Evolutionary conservation across 2,113 vertebrate species (phyloP).

Genomic region (Festucalex cinctus): DNA sequence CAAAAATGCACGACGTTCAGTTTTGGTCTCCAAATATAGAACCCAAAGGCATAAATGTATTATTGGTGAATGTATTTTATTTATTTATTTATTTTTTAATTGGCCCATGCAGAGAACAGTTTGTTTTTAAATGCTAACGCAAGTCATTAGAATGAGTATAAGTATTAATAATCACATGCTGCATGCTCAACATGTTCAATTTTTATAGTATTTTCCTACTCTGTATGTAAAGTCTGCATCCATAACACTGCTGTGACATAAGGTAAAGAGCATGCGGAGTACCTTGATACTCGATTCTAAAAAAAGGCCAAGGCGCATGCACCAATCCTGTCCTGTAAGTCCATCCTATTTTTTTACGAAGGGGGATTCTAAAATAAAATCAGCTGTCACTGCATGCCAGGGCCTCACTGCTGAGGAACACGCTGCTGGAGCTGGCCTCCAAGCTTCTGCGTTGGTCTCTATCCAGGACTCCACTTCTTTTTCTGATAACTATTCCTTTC

Average conservation of each 20-base stretch:
- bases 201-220: background rate
- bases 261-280: conserved; percentile 72
- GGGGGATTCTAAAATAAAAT: conserved; percentile 81
- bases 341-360: conserved; percentile 55
- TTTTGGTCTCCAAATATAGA: too few relatives aligned
- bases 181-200: background rate
- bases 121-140: too few relatives aligned
- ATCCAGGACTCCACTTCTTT: conserved; percentile 22
- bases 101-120: too few relatives aligned
- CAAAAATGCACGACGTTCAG: too few relatives aligned
- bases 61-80: too few relatives aligned
- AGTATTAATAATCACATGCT: background rate
- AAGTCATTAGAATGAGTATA: too few relatives aligned
- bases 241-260: conserved; percentile 64
- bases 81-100: too few relatives aligned
- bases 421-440: conserved; percentile 85
- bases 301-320: conserved; percentile 70
- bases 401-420: conserved; percentile 62
- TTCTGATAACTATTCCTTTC: background rate
- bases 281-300: conserved; percentile 77
- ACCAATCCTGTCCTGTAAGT: conserved; percentile 33
- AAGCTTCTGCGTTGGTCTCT: conserved; percentile 66
- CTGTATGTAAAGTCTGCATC: conserved; percentile 36
- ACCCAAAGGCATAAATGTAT: too few relatives aligned
- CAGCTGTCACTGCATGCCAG: conserved; percentile 74